Evolutionary conservation across 2,113 vertebrate genomes (phyloP), one percentile per base, ranked within the genome.

Genomic region (Ursus arctos): DNA sequence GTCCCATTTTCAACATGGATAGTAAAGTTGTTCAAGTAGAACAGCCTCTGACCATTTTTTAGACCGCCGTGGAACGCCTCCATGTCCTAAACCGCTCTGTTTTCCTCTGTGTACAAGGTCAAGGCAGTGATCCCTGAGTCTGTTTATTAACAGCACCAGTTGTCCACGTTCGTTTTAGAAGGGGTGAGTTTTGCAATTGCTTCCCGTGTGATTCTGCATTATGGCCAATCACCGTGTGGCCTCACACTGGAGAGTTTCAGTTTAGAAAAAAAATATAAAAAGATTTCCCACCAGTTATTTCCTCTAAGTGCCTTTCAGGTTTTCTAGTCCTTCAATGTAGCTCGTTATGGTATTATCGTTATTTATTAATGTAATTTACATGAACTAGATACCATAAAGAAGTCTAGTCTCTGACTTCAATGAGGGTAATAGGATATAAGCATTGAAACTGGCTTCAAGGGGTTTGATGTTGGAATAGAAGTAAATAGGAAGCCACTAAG

Each of bases 41-140:
- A 97, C 61, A 59, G 97, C 31, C 59, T 97, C 85, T 95, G 88
- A 22, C 4, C 96, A 71, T 57, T 98, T 97, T 91, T 98, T 88
- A 95, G 83, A 80, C 72, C 28, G 65, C 74, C 36, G 47, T 95
- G 61, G 79, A 87, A 92, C 71, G 55, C 33, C 59, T 96, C 71
- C 65, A 96, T 67, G 53, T 97, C 74, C 71, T 92, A 94, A 96
- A 80, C 6, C 10, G 7, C 31, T 69, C 11, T 51, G 53, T 91
- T 97, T 97, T 96, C 91, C 31, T 43, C 74, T 84, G 33, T 95
- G 49, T 94, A 92, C 76, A 90, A 96, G 95, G 81, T 93, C 95
- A 95, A 96, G 53, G 87, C 80, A 93, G 67, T 21, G 92, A 95
- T 63, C 36, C 67, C 36, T 81, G 91, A 57, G 31, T 79, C 74